Conservation (phyloP, 2,113 vertebrate genomes). For the Nerophis lumbriciformis region DNA sequence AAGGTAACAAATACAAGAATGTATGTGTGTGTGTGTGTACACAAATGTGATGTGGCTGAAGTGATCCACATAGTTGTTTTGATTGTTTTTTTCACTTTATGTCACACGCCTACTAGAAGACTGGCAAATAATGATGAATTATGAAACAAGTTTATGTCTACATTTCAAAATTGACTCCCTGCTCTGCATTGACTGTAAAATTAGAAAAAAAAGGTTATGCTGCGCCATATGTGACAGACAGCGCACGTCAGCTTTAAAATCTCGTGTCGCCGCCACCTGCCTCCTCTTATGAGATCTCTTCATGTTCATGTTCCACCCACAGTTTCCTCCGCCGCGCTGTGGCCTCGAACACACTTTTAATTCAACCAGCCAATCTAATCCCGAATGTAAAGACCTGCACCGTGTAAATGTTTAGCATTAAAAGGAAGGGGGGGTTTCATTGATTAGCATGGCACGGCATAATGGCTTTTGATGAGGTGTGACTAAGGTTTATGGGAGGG, state of each 20-base stretch:
- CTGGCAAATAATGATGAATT: no score
- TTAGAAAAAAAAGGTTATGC: constrained; percentile 4
- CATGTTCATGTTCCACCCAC: constrained; percentile 61
- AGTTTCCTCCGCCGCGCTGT: constrained; percentile 47
- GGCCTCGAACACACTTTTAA: constrained; percentile 53
- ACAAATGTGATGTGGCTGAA: no score
- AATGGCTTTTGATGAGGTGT: constrained; percentile 54
- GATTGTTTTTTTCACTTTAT: no score
- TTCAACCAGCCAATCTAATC: constrained; percentile 52
- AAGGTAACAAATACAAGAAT: no score
- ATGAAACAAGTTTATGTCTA: no score
- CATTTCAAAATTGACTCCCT: no score
- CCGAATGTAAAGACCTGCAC: constrained; percentile 43
- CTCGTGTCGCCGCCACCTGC: constrained; percentile 64
- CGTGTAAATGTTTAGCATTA: constrained; percentile 62
- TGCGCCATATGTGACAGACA: constrained; percentile 2
- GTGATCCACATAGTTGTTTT: no score
- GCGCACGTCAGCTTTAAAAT: constrained; percentile 47
- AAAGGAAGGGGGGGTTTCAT: constrained; percentile 36
- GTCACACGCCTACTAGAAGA: no score
- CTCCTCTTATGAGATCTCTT: constrained; percentile 61
- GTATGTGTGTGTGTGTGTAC: no score
- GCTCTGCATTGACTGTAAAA: background rate
- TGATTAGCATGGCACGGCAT: constrained; percentile 43
- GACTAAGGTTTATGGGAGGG: constrained; percentile 50